Evolutionary conservation across 2,888 invertebrate species (phyloP), one percentile per base, ranked within the genome.

Genomic region (Drosophila hamatofila): DNA sequence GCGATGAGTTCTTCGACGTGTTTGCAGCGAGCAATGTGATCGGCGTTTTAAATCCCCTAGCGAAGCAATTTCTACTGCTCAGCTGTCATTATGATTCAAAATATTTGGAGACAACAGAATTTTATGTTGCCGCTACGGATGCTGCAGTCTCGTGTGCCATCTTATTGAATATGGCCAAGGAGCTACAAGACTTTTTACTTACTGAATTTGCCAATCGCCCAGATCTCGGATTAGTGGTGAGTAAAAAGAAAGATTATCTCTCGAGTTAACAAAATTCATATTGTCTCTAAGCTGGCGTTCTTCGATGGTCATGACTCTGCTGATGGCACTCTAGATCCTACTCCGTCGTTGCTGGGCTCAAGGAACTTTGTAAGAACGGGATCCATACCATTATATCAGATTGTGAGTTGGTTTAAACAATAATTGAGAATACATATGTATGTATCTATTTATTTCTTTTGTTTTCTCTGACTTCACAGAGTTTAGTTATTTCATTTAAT

Each of bases 281-380:
- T 27, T 33, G 1, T 16, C 11, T n/a, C 2, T 74, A 97, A 97
- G 95, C 94, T 99, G 73, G 93, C 99, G 79, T 99, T 99, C 94
- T 97, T 99, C 91, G 99, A 99, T 91, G 99, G 99, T 0, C 99
- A 99, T 92, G 99, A 99, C 93, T 98, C 99, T 0, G 98, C 98
- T 92, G 92, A 95, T 1, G 92, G 94, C 1, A 92, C 44, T 98
- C 98, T 98, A 95, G 96, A 0, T 0, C 94, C 95, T 0, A 95
- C 93, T 0, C 98, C 98, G 94, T 98, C 98, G 0, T 95, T 99
- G 30, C 98, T 98, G 89, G 99, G 99, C 0, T 96, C 99, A 0
- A 94, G 96, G 71, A 96, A 98, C 93, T 94, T 99, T 66, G 98
- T 99, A 0, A 87, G 94, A 57, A 94, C 94, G 81, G 96, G 97